These are phyloP conservation scores for Leptoteleia sp. DNA, from an alignment of 1,140 invertebrate genomes.

Conservation along the genomic window DNA sequence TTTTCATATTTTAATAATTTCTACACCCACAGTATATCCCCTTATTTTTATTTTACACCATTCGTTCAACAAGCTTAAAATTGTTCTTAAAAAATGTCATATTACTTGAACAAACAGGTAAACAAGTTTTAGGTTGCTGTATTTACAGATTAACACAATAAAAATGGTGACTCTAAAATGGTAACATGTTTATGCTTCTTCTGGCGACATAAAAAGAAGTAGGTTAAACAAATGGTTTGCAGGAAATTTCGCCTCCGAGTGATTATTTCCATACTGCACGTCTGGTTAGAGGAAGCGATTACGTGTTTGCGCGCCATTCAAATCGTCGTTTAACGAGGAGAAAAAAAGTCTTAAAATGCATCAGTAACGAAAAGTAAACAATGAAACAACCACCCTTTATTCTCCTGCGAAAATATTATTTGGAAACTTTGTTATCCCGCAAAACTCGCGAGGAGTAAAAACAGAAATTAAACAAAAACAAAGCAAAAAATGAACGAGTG, in stretches of 20 bases:
- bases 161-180: too few species aligned
- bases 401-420: not conserved
- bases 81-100: too few species aligned
- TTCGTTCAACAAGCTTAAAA: too few species aligned
- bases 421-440: not conserved
- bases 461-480: too few species aligned
- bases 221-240: conserved; percentile 11
- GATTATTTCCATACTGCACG: not conserved
- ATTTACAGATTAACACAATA: too few species aligned
- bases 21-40: too few species aligned
- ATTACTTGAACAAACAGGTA: too few species aligned
- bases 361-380: not conserved
- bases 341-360: not conserved
- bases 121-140: too few species aligned
- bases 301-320: conserved; percentile 13
- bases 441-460: too few species aligned
- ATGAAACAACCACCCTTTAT: not conserved
- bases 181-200: not conserved
- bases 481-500: too few species aligned
- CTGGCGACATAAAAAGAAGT: not conserved
- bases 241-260: not conserved
- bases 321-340: not conserved
- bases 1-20: too few species aligned
- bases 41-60: too few species aligned
- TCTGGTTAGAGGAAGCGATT: conserved; percentile 8